phyloP scores from a whole-genome alignment of 53 echinoderm and acorn worm species.

The Actinopyga echinites region DNA sequence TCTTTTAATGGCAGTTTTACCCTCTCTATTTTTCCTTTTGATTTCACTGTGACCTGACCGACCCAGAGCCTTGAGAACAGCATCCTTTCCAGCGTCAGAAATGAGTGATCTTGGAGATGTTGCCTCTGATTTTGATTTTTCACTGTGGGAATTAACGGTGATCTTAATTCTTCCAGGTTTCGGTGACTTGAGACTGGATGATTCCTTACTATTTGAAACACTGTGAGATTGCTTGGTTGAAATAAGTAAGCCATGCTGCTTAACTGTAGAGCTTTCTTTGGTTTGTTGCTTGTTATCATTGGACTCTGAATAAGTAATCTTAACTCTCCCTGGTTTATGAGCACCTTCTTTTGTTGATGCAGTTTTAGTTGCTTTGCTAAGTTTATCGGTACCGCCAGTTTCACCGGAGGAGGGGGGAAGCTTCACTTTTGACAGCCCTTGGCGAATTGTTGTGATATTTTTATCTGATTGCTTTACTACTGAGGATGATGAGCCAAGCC shows the following conservation, averaged over 20 bases:
- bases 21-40: background rate
- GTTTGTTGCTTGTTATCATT: background rate
- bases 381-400: background rate
- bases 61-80: constrained; percentile 7
- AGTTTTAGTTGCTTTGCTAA: background rate
- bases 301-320: background rate
- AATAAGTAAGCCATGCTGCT: background rate
- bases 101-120: background rate
- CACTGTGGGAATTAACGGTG: background rate
- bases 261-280: too few species aligned
- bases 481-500: background rate
- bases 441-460: background rate
- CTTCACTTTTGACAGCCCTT: background rate
- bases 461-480: background rate
- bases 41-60: background rate
- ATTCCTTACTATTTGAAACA: background rate
- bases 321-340: constrained; percentile 1
- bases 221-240: background rate
- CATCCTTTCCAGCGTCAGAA: background rate
- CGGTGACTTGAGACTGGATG: too few species aligned
- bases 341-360: background rate
- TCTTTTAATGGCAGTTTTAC: too few species aligned
- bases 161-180: background rate
- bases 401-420: background rate
- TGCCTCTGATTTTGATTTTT: background rate